Evolutionary conservation across 2,797 vertebrate genomes (phyloP).

Genomic region (Enteromius treurensis): DNA sequence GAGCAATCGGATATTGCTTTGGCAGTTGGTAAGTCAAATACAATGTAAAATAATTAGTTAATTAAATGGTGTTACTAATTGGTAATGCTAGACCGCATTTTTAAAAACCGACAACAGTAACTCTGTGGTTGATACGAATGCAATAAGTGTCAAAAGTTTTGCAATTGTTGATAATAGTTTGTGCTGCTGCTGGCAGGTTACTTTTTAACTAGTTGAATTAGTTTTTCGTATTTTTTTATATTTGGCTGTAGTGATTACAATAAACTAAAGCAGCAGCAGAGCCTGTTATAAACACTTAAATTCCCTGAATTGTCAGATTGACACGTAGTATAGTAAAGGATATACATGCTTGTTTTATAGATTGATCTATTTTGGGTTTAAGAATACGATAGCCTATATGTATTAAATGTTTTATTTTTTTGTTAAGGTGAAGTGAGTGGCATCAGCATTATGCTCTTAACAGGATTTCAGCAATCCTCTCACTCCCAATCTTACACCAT

Average conservation of each 20-base stretch:
- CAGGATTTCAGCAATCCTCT: conserved; percentile 47
- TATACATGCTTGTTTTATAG: neutral
- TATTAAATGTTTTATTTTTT: neutral
- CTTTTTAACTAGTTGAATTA: neutral
- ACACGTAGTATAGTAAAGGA: neutral
- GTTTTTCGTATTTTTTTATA: neutral
- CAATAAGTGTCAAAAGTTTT: neutral
- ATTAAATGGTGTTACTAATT: neutral
- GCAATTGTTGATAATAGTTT: neutral
- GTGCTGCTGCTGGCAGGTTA: neutral
- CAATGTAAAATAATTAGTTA: neutral
- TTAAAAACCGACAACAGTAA: neutral
- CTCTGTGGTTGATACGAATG: neutral
- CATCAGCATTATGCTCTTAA: conserved; percentile 27
- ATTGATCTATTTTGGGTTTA: neutral
- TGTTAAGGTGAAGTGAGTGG: neutral
- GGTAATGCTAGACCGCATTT: neutral
- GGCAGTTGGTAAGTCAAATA: conserved; percentile 44
- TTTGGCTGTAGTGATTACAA: conserved; percentile 2
- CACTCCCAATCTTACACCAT: neutral
- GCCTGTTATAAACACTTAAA: neutral
- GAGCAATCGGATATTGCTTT: conserved; percentile 18
- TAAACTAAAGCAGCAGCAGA: neutral
- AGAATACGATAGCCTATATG: neutral
- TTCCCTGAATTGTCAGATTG: neutral